A percentile compares a stretch with the other conserved stretches of the same genome.
Conservation (phyloP, 2,888 invertebrate species). For the Meiosimyza platycephala region DNA sequence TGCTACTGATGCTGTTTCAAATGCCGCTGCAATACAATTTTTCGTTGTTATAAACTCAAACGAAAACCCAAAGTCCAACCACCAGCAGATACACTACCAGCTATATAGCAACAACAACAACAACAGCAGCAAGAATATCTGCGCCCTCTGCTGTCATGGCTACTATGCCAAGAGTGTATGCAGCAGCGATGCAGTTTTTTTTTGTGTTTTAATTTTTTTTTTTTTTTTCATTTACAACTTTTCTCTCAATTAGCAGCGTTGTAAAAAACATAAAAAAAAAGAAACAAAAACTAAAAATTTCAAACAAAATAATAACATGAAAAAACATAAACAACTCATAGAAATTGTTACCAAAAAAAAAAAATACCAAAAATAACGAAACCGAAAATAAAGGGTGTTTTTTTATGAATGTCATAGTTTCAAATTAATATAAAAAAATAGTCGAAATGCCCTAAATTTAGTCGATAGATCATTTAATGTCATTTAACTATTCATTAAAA, state of each 20-base stretch:
- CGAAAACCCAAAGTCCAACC: not conserved
- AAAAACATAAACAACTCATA: not conserved
- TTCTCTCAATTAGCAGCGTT: slow-evolving; percentile 21
- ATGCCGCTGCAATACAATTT: slow-evolving; percentile 18
- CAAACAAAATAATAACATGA: not conserved
- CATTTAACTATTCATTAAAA: too few species aligned
- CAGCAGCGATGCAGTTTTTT: too few species aligned
- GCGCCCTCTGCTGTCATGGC: slow-evolving; percentile 2
- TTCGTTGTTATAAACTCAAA: slow-evolving; percentile 1
- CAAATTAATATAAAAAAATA: too few species aligned
- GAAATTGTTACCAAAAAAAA: not conserved
- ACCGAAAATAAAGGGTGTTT: too few species aligned
- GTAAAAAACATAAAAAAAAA: slow-evolving; percentile 5
- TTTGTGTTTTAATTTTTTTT: too few species aligned
- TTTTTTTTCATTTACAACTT: not conserved
- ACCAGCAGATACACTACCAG: not conserved
- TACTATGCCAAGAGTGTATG: not conserved
- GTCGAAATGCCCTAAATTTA: too few species aligned
- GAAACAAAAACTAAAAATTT: not conserved
- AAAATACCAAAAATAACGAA: too few species aligned
- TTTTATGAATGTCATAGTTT: too few species aligned
- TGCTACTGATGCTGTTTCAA: not conserved
- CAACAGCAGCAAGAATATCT: not conserved
- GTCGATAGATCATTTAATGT: too few species aligned
- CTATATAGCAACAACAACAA: not conserved